Conservation (phyloP, 2,113 vertebrate species). For the Hiodon tergisus region DNA sequence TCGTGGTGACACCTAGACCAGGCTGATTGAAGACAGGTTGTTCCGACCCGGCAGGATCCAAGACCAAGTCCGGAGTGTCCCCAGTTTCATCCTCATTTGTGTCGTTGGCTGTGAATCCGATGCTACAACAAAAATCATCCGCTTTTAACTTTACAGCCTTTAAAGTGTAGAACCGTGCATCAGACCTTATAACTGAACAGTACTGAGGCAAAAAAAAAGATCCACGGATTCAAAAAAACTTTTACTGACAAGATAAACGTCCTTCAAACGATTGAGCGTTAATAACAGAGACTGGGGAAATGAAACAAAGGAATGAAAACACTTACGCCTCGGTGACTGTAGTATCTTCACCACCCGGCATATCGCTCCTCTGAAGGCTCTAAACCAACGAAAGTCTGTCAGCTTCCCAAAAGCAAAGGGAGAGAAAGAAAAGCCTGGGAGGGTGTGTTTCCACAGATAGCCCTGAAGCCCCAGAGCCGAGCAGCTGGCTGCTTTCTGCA, state of each 20-base stretch:
- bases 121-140: neutral
- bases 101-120: neutral
- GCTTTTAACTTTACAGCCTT: neutral
- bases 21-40: conserved; percentile 62
- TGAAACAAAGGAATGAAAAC: conserved; percentile 23
- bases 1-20: conserved; percentile 48
- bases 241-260: neutral
- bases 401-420: neutral
- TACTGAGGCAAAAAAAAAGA: neutral
- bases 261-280: neutral
- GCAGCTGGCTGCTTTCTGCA: conserved; percentile 28
- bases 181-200: neutral
- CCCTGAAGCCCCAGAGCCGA: conserved; percentile 1
- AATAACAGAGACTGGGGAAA: neutral
- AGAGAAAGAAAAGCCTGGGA: neutral
- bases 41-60: conserved; percentile 26
- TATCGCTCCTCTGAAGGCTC: neutral
- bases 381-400: neutral
- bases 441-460: conserved; percentile 31
- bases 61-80: conserved; percentile 25
- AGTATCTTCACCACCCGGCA: neutral
- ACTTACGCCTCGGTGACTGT: conserved; percentile 46
- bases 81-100: conserved; percentile 12
- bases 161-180: neutral
- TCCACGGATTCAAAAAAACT: neutral